Base-by-base conservation (phyloP, 1,140 invertebrate species). In the Caenorhabditis briggsae region DNA sequence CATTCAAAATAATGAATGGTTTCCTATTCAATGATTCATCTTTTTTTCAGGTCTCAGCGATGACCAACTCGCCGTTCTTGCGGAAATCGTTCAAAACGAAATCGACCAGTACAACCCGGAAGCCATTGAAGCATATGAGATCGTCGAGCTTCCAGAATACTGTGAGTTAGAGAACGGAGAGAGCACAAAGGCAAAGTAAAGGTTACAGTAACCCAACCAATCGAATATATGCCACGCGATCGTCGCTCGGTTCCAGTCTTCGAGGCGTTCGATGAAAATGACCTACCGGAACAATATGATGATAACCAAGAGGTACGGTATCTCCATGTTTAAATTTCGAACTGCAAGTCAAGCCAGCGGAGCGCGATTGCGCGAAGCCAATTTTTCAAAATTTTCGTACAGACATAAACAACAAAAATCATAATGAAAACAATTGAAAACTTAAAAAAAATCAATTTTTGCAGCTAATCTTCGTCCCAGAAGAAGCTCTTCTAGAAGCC, bases 81-180 rank as follows among this genome's bases (percentile, higher is more conserved):
- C 70, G 2, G 70, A 78, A 78, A 78, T 78, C 46, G 70, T 78
- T 11, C 70, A 78, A 25, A 78, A 78, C 33, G 70, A 78, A 53
- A 78, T 78, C 33, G 70, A 78, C 53, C 70, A 78, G 50, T 78
- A 78, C 70, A 78, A 78, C 53, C 70, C 70, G n/a, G 70, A 78
- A 18, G 12, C 20, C 20, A 23, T 78, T 23, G 43, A 78, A 16
- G 70, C 70, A 5, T 78, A 78, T 23, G 70, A 78, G 23, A 50
- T 78, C 23, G 46, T 78, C 20, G 70, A 78, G 50, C n/a, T 78
- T 2, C 70, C 70, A 48, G 70, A 78, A 50, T 78, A 78, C 33
- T 78, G 70, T 78, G 50, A 11, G 70, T 53, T 25, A 12, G 2
- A 11, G 16, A 53, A 53, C 50, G 50, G n/a, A 8, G n/a, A 20